Conservation (phyloP, 2,113 vertebrate species). For the Pomatorhinus ruficollis region DNA sequence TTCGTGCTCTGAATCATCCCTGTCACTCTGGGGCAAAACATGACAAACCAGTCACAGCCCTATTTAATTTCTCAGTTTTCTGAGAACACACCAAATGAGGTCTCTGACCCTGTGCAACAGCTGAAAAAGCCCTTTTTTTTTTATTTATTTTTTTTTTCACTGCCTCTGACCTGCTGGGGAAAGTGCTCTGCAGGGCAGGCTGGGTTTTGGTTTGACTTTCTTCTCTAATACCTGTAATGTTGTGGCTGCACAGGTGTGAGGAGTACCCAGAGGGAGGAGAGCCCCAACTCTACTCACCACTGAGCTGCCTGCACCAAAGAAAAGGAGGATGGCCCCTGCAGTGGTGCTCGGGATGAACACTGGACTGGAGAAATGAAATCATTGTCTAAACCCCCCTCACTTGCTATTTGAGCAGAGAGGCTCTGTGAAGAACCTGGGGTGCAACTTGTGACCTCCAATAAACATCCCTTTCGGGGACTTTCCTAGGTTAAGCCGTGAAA, state of each 20-base stretch:
- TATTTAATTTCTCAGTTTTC: neutral
- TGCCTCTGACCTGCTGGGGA: neutral
- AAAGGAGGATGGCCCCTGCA: neutral
- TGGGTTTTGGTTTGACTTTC: neutral
- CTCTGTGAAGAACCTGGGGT: neutral
- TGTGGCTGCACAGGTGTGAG: neutral
- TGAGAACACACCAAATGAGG: neutral
- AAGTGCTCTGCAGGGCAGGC: neutral
- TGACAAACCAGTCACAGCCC: neutral
- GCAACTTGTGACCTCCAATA: neutral
- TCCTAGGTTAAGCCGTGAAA: neutral
- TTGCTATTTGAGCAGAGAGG: neutral
- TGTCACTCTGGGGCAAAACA: rapidly evolving
- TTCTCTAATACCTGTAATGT: neutral
- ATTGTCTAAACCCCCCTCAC: neutral
- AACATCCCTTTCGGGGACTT: neutral
- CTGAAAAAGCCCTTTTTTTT: rapidly evolving
- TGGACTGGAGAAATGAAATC: neutral
- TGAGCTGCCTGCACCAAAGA: neutral
- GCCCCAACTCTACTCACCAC: rapidly evolving
- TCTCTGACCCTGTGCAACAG: neutral
- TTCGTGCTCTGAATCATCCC: neutral
- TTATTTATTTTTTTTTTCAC: neutral
- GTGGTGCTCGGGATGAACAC: neutral
- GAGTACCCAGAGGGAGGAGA: neutral